Conservation (phyloP, 2,888 invertebrate genomes). For the Ommatoiulus sabulosus region DNA sequence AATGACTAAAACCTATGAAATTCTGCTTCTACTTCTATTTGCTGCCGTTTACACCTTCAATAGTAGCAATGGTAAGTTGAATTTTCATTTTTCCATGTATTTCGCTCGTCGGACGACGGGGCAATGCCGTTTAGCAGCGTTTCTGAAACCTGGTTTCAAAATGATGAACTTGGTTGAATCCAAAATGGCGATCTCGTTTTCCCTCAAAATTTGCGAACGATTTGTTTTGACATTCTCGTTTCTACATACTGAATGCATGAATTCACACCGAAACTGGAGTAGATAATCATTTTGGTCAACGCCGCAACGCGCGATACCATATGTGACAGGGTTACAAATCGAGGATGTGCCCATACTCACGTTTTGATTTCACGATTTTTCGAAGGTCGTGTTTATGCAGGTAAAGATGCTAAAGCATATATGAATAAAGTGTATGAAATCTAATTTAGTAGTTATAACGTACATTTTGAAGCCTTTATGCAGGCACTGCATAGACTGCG, state of each 20-base stretch:
- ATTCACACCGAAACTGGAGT: background rate
- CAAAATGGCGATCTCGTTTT: conserved; percentile 43
- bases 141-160: background rate
- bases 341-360: background rate
- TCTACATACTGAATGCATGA: background rate
- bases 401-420: background rate
- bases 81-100: background rate
- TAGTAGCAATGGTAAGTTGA: background rate
- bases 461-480: too few relatives aligned
- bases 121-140: background rate
- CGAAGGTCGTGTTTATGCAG: background rate
- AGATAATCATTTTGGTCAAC: background rate
- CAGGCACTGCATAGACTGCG: background rate
- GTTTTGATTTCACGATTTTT: background rate
- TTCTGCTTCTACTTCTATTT: conserved; percentile 11
- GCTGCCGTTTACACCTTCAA: conserved; percentile 1
- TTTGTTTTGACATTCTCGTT: background rate
- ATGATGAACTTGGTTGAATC: conserved; percentile 35
- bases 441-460: too few relatives aligned
- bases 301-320: background rate
- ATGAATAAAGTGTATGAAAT: background rate
- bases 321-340: background rate
- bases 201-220: background rate
- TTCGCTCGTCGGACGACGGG: background rate
- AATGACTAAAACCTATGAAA: conserved; percentile 12